A percentile compares a stretch with the other conserved stretches of the same genome.
Evolutionary conservation across 1,140 invertebrate species (phyloP).

Genomic region (Caenorhabditis inopinata): DNA sequence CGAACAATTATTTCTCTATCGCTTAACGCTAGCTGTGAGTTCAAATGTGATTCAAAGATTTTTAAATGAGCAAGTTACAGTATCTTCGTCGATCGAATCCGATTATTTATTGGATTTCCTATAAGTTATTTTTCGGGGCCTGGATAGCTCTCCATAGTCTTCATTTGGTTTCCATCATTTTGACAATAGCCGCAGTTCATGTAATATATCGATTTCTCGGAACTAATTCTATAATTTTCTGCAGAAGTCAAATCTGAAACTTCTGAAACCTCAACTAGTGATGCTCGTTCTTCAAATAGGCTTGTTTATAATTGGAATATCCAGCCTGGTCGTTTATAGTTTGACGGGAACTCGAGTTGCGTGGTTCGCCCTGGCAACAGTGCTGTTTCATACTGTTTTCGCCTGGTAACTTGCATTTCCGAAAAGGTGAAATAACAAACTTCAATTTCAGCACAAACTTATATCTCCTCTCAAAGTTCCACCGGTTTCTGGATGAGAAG

Average conservation of each 20-base stretch:
- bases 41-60: too few relatives aligned
- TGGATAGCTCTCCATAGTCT: background rate
- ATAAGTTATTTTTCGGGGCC: background rate
- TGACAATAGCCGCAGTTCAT: background rate
- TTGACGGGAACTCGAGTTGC: background rate
- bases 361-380: background rate
- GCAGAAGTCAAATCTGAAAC: background rate
- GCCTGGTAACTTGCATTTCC: background rate
- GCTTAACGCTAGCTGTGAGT: background rate
- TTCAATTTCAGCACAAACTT: background rate
- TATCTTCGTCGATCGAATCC: background rate
- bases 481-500: background rate
- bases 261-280: conserved; percentile 4
- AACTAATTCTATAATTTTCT: background rate
- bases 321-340: background rate
- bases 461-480: background rate
- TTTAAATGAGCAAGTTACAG: background rate
- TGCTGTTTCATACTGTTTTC: background rate
- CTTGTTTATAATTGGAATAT: background rate
- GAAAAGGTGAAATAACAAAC: background rate
- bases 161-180: background rate
- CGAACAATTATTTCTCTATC: background rate
- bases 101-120: background rate
- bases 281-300: background rate
- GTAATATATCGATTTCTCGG: background rate